These are phyloP conservation scores for Gallinago stenura DNA, from an alignment of 2,797 vertebrate species.

Conservation along the genomic window DNA sequence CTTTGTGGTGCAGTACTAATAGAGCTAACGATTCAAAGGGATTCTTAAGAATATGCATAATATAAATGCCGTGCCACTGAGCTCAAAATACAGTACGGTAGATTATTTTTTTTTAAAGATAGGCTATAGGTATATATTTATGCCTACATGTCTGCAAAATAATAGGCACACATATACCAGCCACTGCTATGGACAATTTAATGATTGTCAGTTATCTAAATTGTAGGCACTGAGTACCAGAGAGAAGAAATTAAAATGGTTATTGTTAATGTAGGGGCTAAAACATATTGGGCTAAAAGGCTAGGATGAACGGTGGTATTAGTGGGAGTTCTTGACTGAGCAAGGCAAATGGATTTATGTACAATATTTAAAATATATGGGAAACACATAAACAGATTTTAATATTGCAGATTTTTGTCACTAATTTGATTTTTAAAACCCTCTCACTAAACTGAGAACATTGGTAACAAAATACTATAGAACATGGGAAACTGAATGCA, in stretches of 20 bases:
- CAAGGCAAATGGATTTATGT: slow-evolving; percentile 29
- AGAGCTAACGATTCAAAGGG: background rate
- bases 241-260: slow-evolving; percentile 29
- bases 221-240: background rate
- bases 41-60: background rate
- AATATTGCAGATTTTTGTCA: slow-evolving; percentile 41
- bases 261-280: background rate
- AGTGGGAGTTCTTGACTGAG: background rate
- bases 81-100: background rate
- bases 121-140: background rate
- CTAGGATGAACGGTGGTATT: background rate
- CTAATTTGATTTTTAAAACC: slow-evolving; percentile 59
- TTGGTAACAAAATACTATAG: slow-evolving; percentile 72
- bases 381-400: slow-evolving; percentile 31
- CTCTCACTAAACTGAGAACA: slow-evolving; percentile 57
- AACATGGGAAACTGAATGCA: slow-evolving; percentile 73
- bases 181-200: background rate
- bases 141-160: background rate
- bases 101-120: background rate
- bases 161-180: background rate
- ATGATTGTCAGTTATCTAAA: slow-evolving; percentile 19
- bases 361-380: slow-evolving; percentile 48
- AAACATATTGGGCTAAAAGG: background rate
- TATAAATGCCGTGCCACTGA: background rate
- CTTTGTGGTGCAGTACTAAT: background rate